These are phyloP conservation scores for Lagopus muta DNA, from an alignment of 2,113 vertebrate genomes.

Conservation along the genomic window DNA sequence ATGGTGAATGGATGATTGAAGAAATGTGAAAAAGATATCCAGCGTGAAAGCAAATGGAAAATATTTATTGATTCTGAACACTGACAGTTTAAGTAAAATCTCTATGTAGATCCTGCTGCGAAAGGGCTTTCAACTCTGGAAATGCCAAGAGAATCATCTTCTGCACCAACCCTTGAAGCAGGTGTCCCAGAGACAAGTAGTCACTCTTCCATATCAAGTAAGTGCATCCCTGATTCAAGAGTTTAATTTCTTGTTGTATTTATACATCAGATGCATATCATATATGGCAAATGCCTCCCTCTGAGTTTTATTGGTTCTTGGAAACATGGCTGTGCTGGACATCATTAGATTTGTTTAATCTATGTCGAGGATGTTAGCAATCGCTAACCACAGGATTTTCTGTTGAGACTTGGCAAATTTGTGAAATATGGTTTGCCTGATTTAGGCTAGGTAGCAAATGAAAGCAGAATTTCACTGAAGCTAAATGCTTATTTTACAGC, in stretches of 20 bases:
- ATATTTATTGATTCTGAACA: background rate
- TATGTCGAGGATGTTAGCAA: background rate
- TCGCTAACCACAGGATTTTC: background rate
- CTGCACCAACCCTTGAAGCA: conserved; percentile 93
- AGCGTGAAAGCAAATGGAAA: background rate
- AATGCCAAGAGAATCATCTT: conserved; percentile 94
- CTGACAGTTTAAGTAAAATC: conserved; percentile 25
- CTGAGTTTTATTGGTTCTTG: background rate
- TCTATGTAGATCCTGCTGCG: conserved; percentile 84
- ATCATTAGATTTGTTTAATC: background rate
- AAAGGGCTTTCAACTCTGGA: conserved; percentile 93
- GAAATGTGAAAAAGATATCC: background rate
- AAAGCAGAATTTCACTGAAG: conserved; percentile 7
- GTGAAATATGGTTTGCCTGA: background rate
- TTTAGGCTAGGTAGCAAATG: background rate
- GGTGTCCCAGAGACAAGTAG: conserved; percentile 91
- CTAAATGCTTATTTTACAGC: background rate
- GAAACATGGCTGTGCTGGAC: background rate
- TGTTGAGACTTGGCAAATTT: background rate
- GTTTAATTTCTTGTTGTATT: background rate
- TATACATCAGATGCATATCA: background rate
- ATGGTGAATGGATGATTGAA: background rate
- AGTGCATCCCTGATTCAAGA: conserved; percentile 54
- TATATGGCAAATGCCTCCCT: background rate
- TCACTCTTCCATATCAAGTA: conserved; percentile 95